Evolutionary conservation across 2,113 vertebrate species (phyloP), one percentile per base, ranked within the genome.

Genomic region (Chloropsis cyanopogon): DNA sequence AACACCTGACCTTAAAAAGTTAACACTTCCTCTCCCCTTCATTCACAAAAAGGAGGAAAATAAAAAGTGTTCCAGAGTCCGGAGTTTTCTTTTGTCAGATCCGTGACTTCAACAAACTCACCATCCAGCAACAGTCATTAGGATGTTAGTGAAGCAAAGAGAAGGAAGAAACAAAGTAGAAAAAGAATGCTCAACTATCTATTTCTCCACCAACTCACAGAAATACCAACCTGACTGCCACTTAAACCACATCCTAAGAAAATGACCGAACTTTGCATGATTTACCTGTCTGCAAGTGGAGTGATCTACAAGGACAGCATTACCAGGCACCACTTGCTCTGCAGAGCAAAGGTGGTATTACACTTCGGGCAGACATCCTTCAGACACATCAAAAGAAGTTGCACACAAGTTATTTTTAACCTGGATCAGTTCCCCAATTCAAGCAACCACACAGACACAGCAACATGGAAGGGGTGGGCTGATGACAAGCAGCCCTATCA

Each of bases 381-480:
- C 61, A 60, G 78, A 85, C 50, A 75, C 61, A 47, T 57, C 54
- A 23, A 47, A 89, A 86, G 29, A 84, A 87, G 41, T 60, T 87
- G 81, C 57, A 63, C 61, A 18, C 3, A 3, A 64, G 63, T 53
- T 94, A 86, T 93, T 95, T 94, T 94, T 92, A 90, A 82, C 19
- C 23, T 66, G 54, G 49, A 77, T 35, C 71, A 59, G 85, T 93
- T 97, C 88, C 90, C 47, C 79, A 88, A 33, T 90, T 90, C 63
- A 77, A 81, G 71, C 72, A 73, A 65, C 57, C 65, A 72, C 64
- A 71, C 37, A 91, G 68, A 65, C 68, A 65, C 28, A 61, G 25
- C 13, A 86, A 33, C 90, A 92, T 3, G 2, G 87, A 91, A 76
- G 22, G 37, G 61, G 39, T 39, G 90, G 79, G 59, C 66, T 11